Evolutionary conservation across 2,888 invertebrate species (phyloP), one percentile per base, ranked within the genome.

Genomic region (Cristatella mucedo): DNA sequence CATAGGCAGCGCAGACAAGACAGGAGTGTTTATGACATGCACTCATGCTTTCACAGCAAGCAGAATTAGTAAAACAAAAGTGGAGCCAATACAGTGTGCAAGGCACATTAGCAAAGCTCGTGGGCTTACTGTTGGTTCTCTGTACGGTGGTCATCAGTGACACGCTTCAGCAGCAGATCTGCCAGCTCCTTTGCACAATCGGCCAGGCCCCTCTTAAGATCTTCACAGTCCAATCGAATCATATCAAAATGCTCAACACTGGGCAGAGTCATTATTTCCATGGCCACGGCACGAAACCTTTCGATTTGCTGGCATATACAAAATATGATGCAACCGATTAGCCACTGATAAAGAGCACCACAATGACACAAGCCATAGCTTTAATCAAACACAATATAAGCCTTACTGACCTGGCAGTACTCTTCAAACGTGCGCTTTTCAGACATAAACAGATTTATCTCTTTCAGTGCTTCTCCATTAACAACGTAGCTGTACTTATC

Each of bases 171-270:
- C 9, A 66, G 53, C 38, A 54, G 55, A 45, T 61, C 53, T 13
- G 63, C 61, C 41, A 55, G 55, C 13, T 53, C 55, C 16, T 59
- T 51, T 7, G 61, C 57, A 13, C 57, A 58, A 33, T 62, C 56
- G 11, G 60, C 53, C 39, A 68, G 47, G 3, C 66, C 64, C 19
- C 55, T 49, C 49, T 68, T 68, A 33, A 68, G 49, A 41, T 65
- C 65, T 41, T 65, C 63, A 49, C 66, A 64, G 45, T 65, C 63
- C 29, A 66, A 53, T 2, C 59, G 54, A 26, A 66, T 61, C 59
- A 65, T 57, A 47, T 61, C 61, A 50, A 58, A 64, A 43, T 63
- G 63, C 44, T 62, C 61, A 38, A 63, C 57, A 41, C 59, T 60
- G 1, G 63, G 62, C 40, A 63, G 46, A 4, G 55, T 53, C 55